Evolutionary conservation across 2,797 vertebrate species (phyloP), one percentile per base, ranked within the genome.

Genomic region (Knipowitschia caucasica): DNA sequence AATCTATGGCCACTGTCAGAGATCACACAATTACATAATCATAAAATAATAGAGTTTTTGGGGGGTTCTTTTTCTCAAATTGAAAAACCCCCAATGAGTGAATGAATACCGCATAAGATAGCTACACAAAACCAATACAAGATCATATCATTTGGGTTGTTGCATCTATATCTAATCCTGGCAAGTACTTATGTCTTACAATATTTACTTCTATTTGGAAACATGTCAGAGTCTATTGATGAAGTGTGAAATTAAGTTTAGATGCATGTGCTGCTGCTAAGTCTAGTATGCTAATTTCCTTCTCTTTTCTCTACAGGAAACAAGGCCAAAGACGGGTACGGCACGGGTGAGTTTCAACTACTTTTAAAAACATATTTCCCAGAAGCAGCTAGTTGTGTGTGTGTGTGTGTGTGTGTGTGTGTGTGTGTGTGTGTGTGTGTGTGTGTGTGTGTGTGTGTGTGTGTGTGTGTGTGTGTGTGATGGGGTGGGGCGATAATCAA

Each of bases 251-350:
- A 31, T 11, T 3, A 27, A 26, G 24, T 46, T 30, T 47, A 46
- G 12, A 29, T 18, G 10, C 9, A 31, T 20, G 15, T 20, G 9
- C 27, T 47, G 15, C 25, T 27, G 1, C 44, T 17, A 2, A 18
- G 12, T 43, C 12, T 43, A 21, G 4, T 46, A 50, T 17, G 20
- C n/a, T 43, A 7, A 7, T 18, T 26, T 30, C 25, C 31, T 33
- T 51, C 24, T 53, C 53, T 35, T 68, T 55, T 71, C 47, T 68
- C 9, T 43, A 38, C 83, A 99, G 96, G 96, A 83, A 95, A 54
- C 90, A 98, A 95, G 91, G 98, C 96, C 80, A 93, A 94, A 91
- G 94, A 99, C 90, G 92, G 95, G 1, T 96, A 98, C 69, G 90
- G 94, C 58, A 90, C 94, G 89, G 96, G 96, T 99, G 82, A 88